Evolutionary conservation across 1,140 invertebrate genomes (phyloP).

Genomic region (Spodoptera frugiperda): DNA sequence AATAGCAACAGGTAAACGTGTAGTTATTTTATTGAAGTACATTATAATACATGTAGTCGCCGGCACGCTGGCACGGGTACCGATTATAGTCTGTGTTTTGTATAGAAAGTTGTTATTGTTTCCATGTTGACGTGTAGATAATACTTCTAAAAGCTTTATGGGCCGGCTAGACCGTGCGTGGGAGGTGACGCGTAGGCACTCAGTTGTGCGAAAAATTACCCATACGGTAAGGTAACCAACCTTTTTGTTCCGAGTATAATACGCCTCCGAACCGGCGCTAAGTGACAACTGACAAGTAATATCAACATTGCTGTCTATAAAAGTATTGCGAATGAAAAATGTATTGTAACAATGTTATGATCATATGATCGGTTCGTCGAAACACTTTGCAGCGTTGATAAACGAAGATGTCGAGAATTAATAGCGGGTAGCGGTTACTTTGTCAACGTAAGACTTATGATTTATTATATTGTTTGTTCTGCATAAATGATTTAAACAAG

Average conservation of each 20-base stretch:
- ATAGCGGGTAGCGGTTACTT: background rate
- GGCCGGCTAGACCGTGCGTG: constrained; percentile 21
- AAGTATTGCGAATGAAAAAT: constrained; percentile 13
- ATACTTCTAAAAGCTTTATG: constrained; percentile 42
- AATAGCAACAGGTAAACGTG: background rate
- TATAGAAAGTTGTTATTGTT: constrained; percentile 6
- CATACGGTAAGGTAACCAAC: constrained; percentile 20
- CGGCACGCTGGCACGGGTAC: background rate
- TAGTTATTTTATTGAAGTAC: background rate
- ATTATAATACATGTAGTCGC: background rate
- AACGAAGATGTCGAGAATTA: background rate
- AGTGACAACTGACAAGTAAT: constrained; percentile 20
- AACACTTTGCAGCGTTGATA: background rate
- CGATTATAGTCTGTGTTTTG: constrained; percentile 15
- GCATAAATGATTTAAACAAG: no score
- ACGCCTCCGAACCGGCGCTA: constrained; percentile 12
- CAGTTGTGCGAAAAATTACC: constrained; percentile 45
- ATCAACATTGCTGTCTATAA: constrained; percentile 29
- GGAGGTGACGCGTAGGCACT: constrained; percentile 34
- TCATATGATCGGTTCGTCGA: background rate
- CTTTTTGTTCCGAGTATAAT: constrained; percentile 39
- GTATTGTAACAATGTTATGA: constrained; percentile 14
- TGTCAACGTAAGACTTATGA: background rate
- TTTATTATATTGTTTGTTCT: no score
- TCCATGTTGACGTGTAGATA: constrained; percentile 32